These are phyloP conservation scores for Parthenolecanium corni DNA, from an alignment of 2,888 invertebrate species.

Conservation along the genomic window DNA sequence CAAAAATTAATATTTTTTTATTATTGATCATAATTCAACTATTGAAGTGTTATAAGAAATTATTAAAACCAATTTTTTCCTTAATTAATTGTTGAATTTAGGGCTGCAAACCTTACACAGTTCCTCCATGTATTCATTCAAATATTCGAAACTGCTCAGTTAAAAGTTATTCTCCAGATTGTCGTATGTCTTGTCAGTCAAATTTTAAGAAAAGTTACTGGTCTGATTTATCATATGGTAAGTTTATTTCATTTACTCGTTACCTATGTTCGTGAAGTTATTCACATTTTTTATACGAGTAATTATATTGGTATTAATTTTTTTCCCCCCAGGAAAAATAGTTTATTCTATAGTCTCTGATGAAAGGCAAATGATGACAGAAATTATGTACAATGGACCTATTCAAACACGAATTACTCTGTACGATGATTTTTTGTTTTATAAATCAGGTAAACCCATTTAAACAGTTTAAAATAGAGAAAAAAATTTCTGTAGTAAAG, in stretches of 20 bases:
- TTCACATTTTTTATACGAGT: too few species aligned
- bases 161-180: neutral
- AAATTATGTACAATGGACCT: conserved; percentile 7
- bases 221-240: neutral
- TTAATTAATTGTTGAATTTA: neutral
- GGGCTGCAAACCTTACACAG: neutral
- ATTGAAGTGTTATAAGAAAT: too few species aligned
- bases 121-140: neutral
- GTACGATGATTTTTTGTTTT: conserved; percentile 11
- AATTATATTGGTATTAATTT: too few species aligned
- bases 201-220: neutral
- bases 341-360: neutral
- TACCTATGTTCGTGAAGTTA: too few species aligned
- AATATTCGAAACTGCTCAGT: neutral
- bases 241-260: neutral
- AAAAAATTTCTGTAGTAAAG: neutral
- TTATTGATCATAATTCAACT: too few species aligned
- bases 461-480: neutral
- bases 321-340: neutral
- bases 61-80: too few species aligned
- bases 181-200: neutral
- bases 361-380: conserved; percentile 7
- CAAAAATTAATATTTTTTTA: too few species aligned
- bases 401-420: conserved; percentile 11
- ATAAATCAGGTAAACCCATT: conserved; percentile 3